Base-by-base conservation (phyloP, 2,888 invertebrate species). In the Biston betularia region DNA sequence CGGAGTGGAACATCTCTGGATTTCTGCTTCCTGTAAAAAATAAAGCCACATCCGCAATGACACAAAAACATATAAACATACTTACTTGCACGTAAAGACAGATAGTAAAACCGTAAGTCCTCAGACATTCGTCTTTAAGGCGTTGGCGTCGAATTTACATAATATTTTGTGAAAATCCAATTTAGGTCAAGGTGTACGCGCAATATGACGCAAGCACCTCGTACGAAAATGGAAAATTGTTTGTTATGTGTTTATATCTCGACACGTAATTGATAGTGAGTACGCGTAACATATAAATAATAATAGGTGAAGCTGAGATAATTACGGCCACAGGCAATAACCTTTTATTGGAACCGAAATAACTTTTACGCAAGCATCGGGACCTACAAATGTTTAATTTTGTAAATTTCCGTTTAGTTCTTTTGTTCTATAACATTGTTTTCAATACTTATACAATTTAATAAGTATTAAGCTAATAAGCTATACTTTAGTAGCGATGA, bases 131-230 rank as follows among this genome's bases (percentile, higher is more conserved):
- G 79, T 75, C 69, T 71, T 72, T 72, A 68, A 71, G 66, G 78
- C 79, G 86, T 85, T 75, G 85, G 86, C 75, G 82, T 79, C 79
- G 76, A 70, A 86, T 89, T 89, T 81, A 83, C 88, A 89, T 89
- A 86, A 80, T 78, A 80, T 77, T 75, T 81, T 75, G 70, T 78
- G 70, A 81, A 76, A 79, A 82, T 79, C 71, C 75, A 75, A 88
- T 86, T 80, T 79, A 76, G 90, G 90, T 89, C 91, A 91, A 89
- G 92, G 90, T 82, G 76, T 70, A 74, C 67, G 70, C 74, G 65
- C 69, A 58, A 67, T 64, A 57, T 81, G 76, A 79, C 75, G 75
- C 75, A 77, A 76, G 55, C 65, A 62, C 62, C 57, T 64, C 61
- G 42, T 14, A 66, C 61, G 58, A 60, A 62, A 71, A 57, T 63